phyloP scores from a whole-genome alignment of 2,113 vertebrate genomes.

The human region GRCh38 chr1:151995001-151995500 shows the following conservation, averaged over 20 bases:
- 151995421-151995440: background rate
- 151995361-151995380: background rate
- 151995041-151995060: background rate
- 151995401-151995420: background rate
- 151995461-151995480: background rate
- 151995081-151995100: slow-evolving; percentile 59
- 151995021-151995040: slow-evolving; percentile 1
- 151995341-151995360: background rate
- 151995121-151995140: slow-evolving; percentile 62
- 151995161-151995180: slow-evolving; percentile 39
- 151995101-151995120: slow-evolving; percentile 50
- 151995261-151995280: background rate
- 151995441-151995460: background rate
- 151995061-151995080: slow-evolving; percentile 12
- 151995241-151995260: background rate
- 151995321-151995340: background rate
- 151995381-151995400: background rate
- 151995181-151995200: background rate
- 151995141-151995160: slow-evolving; percentile 51
- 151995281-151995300: background rate
- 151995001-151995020: slow-evolving; percentile 8
- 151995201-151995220: background rate
- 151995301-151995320: background rate
- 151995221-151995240: background rate
- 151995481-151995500: background rate